Evolutionary conservation across 2,113 vertebrate genomes (phyloP), one percentile per base, ranked within the genome.

Genomic region (Scolopax mira): DNA sequence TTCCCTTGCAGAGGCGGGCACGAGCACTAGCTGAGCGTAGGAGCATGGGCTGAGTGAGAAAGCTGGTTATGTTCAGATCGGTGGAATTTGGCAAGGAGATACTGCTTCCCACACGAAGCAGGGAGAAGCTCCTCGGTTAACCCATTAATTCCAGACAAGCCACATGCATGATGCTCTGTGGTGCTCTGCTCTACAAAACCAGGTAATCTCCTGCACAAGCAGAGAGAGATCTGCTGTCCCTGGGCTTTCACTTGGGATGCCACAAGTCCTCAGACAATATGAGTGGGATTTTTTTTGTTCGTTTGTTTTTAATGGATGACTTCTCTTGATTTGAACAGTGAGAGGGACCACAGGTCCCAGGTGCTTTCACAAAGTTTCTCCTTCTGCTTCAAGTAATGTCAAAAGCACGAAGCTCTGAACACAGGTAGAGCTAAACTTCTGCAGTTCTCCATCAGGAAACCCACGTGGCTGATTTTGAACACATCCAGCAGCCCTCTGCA

Each of bases 21-120:
- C 66, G 49, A 94, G 96, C 94, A 60, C 72, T 94, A 27, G 95
- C 88, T 92, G 73, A 93, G 94, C 49, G 95, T 95, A 94, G 93
- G 95, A 95, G 91, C 96, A 23, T 0, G 3, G 86, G 84, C 93
- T 92, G 86, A 97, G 93, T 85, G 93, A 95, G 94, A 95, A 93
- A 84, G 96, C 93, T 93, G 89, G 65, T 95, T 97, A 78, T 96
- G 93, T 94, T 96, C 95, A 85, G 84, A 86, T 79, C 11, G 3
- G 83, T 92, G 96, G 96, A 97, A 96, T 95, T 95, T 96, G 95
- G 94, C 96, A 94, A 71, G 65, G 93, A 93, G 94, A 67, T 91
- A 48, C 24, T 3, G 30, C 96, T 97, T 95, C 96, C 95, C 93
- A 97, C 96, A 96, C 0, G 3, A 18, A 88, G 55, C 85, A 66